Evolutionary conservation across 2,797 vertebrate species (phyloP).

Genomic region (Notoglanidium macrostoma): DNA sequence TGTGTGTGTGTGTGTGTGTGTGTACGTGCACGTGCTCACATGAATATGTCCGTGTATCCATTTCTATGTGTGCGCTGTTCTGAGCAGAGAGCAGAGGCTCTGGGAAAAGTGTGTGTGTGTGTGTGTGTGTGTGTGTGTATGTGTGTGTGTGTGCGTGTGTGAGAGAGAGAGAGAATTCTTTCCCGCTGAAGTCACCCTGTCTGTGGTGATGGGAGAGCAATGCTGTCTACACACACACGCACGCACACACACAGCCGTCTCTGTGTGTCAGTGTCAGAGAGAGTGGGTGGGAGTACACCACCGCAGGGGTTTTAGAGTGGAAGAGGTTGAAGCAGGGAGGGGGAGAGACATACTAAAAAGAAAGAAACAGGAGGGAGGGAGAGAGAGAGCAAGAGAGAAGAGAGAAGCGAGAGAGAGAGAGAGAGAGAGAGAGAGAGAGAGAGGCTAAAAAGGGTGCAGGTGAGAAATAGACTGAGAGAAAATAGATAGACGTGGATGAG

Average conservation of each 20-base stretch:
- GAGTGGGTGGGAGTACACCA: conserved; percentile 57
- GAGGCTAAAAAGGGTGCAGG: conserved; percentile 22
- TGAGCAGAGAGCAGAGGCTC: conserved; percentile 9
- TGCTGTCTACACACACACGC: conserved; percentile 51
- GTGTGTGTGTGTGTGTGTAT: neutral
- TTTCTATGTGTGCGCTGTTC: conserved; percentile 30
- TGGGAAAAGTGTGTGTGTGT: conserved; percentile 10
- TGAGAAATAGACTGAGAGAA: conserved; percentile 28
- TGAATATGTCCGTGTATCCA: conserved; percentile 3
- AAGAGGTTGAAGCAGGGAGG: conserved; percentile 25
- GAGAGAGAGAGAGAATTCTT: conserved; percentile 61
- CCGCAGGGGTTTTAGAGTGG: conserved; percentile 54
- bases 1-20: neutral
- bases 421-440: conserved; percentile 22
- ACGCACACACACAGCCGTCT: conserved; percentile 39
- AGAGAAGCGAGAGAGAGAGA: neutral
- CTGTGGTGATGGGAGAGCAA: conserved; percentile 61
- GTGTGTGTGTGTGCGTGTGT: conserved; percentile 32
- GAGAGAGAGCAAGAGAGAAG: conserved; percentile 21
- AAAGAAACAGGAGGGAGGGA: conserved; percentile 20
- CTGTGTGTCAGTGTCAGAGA: conserved; percentile 56
- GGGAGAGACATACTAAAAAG: conserved; percentile 21
- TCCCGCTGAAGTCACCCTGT: conserved; percentile 63
- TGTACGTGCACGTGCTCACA: neutral
- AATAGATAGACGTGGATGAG: conserved; percentile 24